A percentile compares a stretch with the other conserved stretches of the same genome.
Conservation (phyloP, 2,113 vertebrate species). For the Pycnonotus jocosus region DNA sequence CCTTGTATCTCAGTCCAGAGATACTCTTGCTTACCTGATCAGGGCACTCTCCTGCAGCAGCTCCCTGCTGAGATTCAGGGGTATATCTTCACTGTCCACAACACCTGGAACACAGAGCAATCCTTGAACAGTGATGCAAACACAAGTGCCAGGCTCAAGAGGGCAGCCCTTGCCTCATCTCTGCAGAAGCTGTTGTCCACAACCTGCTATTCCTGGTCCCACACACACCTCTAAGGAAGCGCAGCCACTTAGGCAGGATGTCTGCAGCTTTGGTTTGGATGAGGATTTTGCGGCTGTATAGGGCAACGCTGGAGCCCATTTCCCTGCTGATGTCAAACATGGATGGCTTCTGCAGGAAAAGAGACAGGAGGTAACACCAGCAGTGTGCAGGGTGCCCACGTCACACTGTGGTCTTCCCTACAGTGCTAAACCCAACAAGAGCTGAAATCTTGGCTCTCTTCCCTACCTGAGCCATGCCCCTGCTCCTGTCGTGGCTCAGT, state of each 20-base stretch:
- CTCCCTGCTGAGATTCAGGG: conserved; percentile 95
- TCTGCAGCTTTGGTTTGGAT: conserved; percentile 94
- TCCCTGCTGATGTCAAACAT: conserved; percentile 97
- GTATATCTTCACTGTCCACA: conserved; percentile 98
- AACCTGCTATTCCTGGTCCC: background rate
- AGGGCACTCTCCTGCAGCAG: conserved; percentile 92
- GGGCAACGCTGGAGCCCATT: conserved; percentile 85
- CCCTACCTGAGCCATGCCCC: background rate
- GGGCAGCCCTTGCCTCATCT: background rate
- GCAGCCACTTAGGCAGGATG: conserved; percentile 94
- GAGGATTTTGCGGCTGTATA: conserved; percentile 94
- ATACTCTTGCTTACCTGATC: conserved; percentile 78
- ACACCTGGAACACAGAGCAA: conserved; percentile 77
- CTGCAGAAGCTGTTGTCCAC: accelerated
- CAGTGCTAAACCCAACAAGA: background rate
- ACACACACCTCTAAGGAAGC: conserved; percentile 86
- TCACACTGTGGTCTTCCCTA: background rate
- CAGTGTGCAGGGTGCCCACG: background rate
- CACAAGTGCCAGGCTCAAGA: background rate
- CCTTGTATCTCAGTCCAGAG: background rate
- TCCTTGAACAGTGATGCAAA: background rate
- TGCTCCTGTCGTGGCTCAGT: accelerated
- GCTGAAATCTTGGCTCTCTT: background rate
- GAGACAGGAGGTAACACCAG: background rate
- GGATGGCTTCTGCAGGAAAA: conserved; percentile 84